Evolutionary conservation across 2,888 invertebrate genomes (phyloP), one percentile per base, ranked within the genome.

Genomic region (Drosophila engyochracea): DNA sequence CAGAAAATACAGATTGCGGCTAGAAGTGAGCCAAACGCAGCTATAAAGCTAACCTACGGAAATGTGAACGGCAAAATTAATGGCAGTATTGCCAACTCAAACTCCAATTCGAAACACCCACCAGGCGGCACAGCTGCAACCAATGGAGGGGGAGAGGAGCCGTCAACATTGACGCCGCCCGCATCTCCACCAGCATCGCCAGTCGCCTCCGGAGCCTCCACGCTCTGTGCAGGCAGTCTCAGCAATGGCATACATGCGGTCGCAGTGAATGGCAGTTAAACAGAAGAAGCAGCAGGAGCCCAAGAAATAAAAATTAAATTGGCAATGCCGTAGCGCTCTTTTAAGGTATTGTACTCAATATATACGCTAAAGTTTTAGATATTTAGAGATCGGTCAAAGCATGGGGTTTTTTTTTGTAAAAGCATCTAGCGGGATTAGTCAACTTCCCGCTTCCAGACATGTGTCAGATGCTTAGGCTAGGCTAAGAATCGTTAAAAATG

Each of bases 251-350:
- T 90, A 2, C 89, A 89, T 44, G 52, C 77, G 10, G 79, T 81
- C 16, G 31, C 44, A 65, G 92, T 92, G 35, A 92, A 92, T 70
- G 92, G 92, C 71, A 92, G 92, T 92, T 92, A 92, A 92, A 76
- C 71, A 57, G 49, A 68, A 58, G 58, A 60, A 31, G 54, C 5
- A 61, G 31, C 4, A 51, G 39, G 31, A 47, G n/a, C 47, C 22
- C 14, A 5, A 37, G 22, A 33, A n/a, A 47, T 19, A 14, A 41
- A 7, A n/a, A n/a, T 44, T 0, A 41, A 68, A 9, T n/a, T 14
- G 39, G 39, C 31, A 28, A 61, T 54, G 33, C 51, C 16, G 28
- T 12, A 25, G n/a, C 19, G 30, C 39, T 22, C 61, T 35, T 37
- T 64, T 60, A 60, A 70, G 70, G 44, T 71, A 71, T 31, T 60